phyloP scores from a whole-genome alignment of 2,888 invertebrate genomes.

The Clunio marinus region DNA sequence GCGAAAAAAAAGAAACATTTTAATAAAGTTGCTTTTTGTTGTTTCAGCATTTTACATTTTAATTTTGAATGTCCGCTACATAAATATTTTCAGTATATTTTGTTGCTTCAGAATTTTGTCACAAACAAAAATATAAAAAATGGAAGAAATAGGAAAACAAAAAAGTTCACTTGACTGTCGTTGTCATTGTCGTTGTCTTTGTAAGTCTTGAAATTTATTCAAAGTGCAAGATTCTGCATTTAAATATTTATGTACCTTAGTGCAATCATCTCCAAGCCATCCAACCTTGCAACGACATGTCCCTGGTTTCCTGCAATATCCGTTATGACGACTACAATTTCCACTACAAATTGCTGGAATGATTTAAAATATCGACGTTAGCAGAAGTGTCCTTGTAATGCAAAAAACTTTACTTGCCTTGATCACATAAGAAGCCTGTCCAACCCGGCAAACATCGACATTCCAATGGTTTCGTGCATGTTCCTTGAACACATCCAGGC shows the following conservation, averaged over 20 bases:
- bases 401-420: slow-evolving; percentile 61
- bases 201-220: no score
- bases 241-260: slow-evolving; percentile 43
- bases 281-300: slow-evolving; percentile 72
- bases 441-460: slow-evolving; percentile 87
- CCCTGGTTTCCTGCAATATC: slow-evolving; percentile 66
- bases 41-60: not conserved
- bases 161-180: no score
- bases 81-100: no score
- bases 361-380: slow-evolving; percentile 37
- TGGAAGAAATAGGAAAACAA: no score
- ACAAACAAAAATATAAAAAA: no score
- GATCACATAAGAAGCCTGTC: slow-evolving; percentile 82
- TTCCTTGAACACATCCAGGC: slow-evolving; percentile 88
- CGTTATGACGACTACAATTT: slow-evolving; percentile 77
- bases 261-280: slow-evolving; percentile 76
- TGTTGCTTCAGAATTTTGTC: no score
- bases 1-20: slow-evolving; percentile 44
- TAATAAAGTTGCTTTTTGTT: not conserved
- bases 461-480: slow-evolving; percentile 82
- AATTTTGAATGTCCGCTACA: no score
- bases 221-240: no score
- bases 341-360: slow-evolving; percentile 74
- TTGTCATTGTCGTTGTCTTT: no score
- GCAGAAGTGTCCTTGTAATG: slow-evolving; percentile 38